These are phyloP conservation scores for Beris chalybata DNA, from an alignment of 2,888 invertebrate species.

Conservation along the genomic window DNA sequence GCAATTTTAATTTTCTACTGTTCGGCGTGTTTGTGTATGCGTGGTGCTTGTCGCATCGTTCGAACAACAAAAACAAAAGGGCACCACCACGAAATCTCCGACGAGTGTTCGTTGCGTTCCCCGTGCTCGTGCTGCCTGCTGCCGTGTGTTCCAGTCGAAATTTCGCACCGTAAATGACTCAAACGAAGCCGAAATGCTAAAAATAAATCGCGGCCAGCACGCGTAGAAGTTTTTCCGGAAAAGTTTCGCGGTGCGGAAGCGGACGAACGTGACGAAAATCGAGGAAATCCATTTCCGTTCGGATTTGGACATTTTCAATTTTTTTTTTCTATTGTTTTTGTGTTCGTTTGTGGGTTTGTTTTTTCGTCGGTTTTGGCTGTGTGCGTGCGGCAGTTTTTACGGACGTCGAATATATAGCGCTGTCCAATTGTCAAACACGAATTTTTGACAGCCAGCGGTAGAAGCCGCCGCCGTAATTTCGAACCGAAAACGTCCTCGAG, in stretches of 20 bases:
- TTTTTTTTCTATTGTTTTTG: neutral
- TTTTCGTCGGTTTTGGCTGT: neutral
- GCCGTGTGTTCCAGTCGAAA: neutral
- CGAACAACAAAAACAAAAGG: no score
- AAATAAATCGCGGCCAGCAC: constrained; percentile 3
- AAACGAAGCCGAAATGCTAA: constrained; percentile 7
- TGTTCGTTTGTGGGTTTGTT: neutral
- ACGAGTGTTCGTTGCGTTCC: neutral
- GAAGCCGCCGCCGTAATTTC: no score
- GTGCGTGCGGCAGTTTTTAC: neutral
- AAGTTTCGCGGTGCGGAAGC: constrained; percentile 5
- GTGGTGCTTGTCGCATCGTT: no score
- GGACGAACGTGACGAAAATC: constrained; percentile 13
- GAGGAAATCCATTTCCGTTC: neutral
- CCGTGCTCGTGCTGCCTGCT: neutral
- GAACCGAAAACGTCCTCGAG: no score
- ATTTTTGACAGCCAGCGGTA: no score
- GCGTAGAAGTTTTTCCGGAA: constrained; percentile 10
- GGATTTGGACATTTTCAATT: neutral
- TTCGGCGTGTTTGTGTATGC: no score
- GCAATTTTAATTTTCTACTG: no score
- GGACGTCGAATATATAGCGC: neutral
- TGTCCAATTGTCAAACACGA: neutral
- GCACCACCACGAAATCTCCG: no score
- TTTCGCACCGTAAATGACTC: neutral